A percentile compares a stretch with the other conserved stretches of the same genome.
Evolutionary conservation across 1,140 invertebrate species (phyloP).

Genomic region (Oryzaephilus surinamensis): DNA sequence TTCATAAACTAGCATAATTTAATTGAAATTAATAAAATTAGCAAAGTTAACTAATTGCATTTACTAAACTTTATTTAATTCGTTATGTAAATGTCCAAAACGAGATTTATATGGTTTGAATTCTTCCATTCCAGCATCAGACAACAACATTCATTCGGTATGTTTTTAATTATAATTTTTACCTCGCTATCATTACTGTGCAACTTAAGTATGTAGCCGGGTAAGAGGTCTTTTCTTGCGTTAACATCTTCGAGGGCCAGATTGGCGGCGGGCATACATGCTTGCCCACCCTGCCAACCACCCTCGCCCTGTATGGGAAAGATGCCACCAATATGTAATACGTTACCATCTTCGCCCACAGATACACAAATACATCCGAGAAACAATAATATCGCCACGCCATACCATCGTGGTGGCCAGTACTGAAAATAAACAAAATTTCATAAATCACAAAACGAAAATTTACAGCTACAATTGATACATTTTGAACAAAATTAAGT

Average conservation of each 20-base stretch:
- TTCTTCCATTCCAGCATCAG: too few species aligned
- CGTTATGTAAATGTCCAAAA: too few species aligned
- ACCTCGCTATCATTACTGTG: constrained; percentile 98
- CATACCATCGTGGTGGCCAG: constrained; percentile 31
- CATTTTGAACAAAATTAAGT: too few species aligned
- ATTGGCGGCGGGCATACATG: constrained; percentile 88
- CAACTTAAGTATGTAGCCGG: constrained; percentile 82
- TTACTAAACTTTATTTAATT: too few species aligned
- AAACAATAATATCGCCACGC: constrained; percentile 24
- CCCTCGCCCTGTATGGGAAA: constrained; percentile 93
- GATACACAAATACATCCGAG: constrained; percentile 16
- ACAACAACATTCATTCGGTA: too few species aligned
- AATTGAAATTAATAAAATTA: too few species aligned
- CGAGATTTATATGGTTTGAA: too few species aligned
- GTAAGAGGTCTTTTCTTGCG: constrained; percentile 73
- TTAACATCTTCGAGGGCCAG: constrained; percentile 96
- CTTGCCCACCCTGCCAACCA: constrained; percentile 91
- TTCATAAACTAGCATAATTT: too few species aligned
- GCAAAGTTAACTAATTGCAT: too few species aligned
- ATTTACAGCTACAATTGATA: background rate
- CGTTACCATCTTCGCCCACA: constrained; percentile 47
- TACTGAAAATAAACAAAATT: constrained; percentile 27
- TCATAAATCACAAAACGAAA: background rate
- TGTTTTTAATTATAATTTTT: too few species aligned
- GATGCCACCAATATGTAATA: constrained; percentile 93